A percentile compares a stretch with the other conserved stretches of the same genome.
Conservation (phyloP, 2,113 vertebrate genomes). For the Nothoprocta pentlandii region DNA sequence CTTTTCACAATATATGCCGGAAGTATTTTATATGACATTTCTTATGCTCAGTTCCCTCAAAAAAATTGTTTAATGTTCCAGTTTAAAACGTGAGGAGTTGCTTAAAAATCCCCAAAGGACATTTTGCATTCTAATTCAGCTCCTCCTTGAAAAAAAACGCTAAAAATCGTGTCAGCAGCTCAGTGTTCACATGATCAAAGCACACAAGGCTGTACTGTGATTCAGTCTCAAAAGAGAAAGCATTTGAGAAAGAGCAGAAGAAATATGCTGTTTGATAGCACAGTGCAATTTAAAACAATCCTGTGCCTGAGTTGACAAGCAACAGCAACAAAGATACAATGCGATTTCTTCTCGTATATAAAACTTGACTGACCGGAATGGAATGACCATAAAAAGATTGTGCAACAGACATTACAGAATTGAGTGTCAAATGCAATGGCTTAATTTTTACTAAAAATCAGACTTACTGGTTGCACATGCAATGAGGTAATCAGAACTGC, state of each 20-base stretch:
- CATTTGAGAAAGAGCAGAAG: neutral
- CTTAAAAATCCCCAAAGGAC: neutral
- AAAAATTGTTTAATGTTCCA: neutral
- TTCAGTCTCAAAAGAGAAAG: neutral
- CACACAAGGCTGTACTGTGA: neutral
- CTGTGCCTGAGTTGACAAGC: neutral
- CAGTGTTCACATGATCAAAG: neutral
- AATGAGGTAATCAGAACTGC: neutral
- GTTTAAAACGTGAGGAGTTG: constrained; percentile 2
- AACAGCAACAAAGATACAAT: neutral
- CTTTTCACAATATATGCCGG: neutral
- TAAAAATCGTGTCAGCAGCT: neutral
- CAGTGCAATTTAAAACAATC: neutral
- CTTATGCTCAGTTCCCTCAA: neutral
- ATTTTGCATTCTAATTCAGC: neutral
- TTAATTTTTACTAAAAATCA: neutral
- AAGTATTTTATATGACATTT: neutral
- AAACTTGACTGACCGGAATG: neutral
- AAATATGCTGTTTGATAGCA: neutral
- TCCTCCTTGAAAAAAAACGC: neutral
- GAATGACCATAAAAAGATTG: neutral
- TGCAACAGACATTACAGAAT: neutral
- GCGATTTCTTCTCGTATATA: neutral
- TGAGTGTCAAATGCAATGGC: neutral
- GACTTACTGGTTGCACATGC: neutral